Evolutionary conservation across 2,888 invertebrate species (phyloP), one percentile per base, ranked within the genome.

Genomic region (Poecilus cupreus): DNA sequence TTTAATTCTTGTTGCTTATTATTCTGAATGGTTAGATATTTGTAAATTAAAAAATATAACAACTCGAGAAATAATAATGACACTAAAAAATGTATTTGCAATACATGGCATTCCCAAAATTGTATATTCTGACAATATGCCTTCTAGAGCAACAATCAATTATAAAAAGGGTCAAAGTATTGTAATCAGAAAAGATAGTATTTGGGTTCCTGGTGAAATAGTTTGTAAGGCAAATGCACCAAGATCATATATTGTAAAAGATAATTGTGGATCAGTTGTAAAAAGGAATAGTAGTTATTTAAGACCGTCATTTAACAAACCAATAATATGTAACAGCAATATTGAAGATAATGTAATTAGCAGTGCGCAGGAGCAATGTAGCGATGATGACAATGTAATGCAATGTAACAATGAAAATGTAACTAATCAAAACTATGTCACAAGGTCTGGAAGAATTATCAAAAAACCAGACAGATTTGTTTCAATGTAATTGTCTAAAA

Each of bases 141-240:
- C 32, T 20, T 6, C 11, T n/a, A 60, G 13, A 26, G 13, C 24
- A 26, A 13, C 4, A 6, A 11, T 24, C 20, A 24, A 20, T n/a
- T 60, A 24, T 32, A 60, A 24, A n/a, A 6, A 6, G 1, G 24
- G 24, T 24, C 24, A 60, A 24, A 24, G 13, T 24, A 60, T 32
- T n/a, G 60, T 60, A 24, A 24, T 60, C 13, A 60, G 60, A 60
- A 60, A 60, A 60, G 32, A 60, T 60, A 60, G 24, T 20, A 24
- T 24, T 20, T 60, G 60, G 60, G 24, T 60, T 24, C 60, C 60
- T 24, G 60, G 60, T 24, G 10, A 60, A 60, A 32, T 60, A 11
- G 26, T 64, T 24, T 6, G 24, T 26, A 22, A n/a, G n/a, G 5
- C 24, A 24, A 64, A 24, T 64, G 26, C 64, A 6, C 37, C 64